Evolutionary conservation across 1,140 invertebrate genomes (phyloP).

Genomic region (Bicyclus anynana): DNA sequence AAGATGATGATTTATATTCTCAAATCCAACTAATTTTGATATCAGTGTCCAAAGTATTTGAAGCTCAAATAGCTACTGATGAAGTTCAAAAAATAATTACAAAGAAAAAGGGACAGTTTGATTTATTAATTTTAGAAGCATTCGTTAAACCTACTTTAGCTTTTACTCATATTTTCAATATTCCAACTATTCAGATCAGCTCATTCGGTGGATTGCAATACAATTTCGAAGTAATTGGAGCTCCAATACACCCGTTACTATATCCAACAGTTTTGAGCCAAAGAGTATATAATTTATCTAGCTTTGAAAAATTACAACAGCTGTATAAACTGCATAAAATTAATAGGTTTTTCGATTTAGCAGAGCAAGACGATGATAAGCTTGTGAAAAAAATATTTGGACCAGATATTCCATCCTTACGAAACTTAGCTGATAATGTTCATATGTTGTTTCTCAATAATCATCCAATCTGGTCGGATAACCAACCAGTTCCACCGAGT

Average conservation of each 20-base stretch:
- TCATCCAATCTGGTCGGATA: slow-evolving; percentile 73
- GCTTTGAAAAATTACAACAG: slow-evolving; percentile 41
- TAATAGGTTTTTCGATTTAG: neutral
- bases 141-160: slow-evolving; percentile 17
- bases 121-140: slow-evolving; percentile 36
- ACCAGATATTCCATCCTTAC: slow-evolving; percentile 33
- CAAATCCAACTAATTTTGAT: slow-evolving; percentile 1
- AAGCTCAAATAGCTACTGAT: slow-evolving; percentile 23
- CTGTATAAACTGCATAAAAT: slow-evolving; percentile 18
- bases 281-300: slow-evolving; percentile 26
- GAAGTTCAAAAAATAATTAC: slow-evolving; percentile 31
- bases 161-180: slow-evolving; percentile 35
- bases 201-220: slow-evolving; percentile 28
- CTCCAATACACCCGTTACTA: slow-evolving; percentile 19
- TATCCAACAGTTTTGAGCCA: slow-evolving; percentile 16
- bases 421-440: slow-evolving; percentile 34
- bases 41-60: slow-evolving; percentile 2
- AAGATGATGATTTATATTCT: neutral
- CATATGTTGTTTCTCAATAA: slow-evolving; percentile 77
- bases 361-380: neutral
- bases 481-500: slow-evolving; percentile 73
- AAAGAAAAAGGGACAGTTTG: slow-evolving; percentile 32
- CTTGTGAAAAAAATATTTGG: slow-evolving; percentile 28
- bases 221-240: slow-evolving; percentile 23
- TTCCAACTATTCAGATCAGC: slow-evolving; percentile 34